Evolutionary conservation across 2,888 invertebrate species (phyloP).

Genomic region (Cabera pusaria): DNA sequence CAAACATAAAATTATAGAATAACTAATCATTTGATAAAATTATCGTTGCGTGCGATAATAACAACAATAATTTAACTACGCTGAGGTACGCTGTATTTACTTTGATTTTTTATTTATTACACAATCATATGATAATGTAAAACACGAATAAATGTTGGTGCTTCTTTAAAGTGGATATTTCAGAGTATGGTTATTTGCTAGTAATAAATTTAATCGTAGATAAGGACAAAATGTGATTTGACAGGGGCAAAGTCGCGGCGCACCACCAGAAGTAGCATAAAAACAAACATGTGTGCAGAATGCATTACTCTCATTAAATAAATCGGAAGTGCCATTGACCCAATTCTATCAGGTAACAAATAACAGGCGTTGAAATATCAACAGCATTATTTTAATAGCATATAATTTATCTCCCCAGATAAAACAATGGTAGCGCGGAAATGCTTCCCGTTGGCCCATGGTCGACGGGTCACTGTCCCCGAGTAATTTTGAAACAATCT

Average conservation of each 20-base stretch:
- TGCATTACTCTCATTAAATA: constrained; percentile 5
- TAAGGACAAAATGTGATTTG: too few species aligned
- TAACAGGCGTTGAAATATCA: constrained; percentile 9
- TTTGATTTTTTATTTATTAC: constrained; percentile 8
- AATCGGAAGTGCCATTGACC: constrained; percentile 19
- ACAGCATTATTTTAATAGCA: constrained; percentile 3
- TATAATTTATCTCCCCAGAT: constrained; percentile 13
- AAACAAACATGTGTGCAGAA: constrained; percentile 4
- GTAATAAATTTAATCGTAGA: too few species aligned
- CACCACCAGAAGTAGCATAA: too few species aligned
- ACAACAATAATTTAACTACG: constrained; percentile 3
- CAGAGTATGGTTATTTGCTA: too few species aligned
- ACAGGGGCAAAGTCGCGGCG: too few species aligned
- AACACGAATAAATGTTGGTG: too few species aligned
- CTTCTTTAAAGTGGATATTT: too few species aligned
- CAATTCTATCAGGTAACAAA: constrained; percentile 9
- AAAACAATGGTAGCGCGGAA: constrained; percentile 25
- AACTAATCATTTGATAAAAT: constrained; percentile 10
- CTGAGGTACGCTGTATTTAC: constrained; percentile 5
- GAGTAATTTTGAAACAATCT: constrained; percentile 12
- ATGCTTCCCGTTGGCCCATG: constrained; percentile 14
- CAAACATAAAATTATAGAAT: constrained; percentile 3
- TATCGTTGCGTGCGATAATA: constrained; percentile 3
- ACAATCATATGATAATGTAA: too few species aligned
- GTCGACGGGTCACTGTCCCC: constrained; percentile 18